Conservation (phyloP, 2,113 vertebrate species). For the Burhinus bistriatus region DNA sequence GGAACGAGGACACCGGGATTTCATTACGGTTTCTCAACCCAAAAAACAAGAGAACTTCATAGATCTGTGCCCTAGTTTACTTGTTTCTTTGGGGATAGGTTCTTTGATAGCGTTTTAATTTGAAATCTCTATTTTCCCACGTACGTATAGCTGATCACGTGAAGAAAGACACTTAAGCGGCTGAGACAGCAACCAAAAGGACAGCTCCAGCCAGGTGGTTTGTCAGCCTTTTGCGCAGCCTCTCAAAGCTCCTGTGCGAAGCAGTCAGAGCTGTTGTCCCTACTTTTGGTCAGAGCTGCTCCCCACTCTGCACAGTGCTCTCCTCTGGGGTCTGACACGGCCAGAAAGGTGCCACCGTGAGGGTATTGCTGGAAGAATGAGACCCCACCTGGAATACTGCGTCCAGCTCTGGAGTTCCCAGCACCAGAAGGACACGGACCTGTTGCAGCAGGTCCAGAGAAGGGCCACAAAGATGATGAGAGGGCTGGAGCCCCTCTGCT, state of each 20-base stretch:
- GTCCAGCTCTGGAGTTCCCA: too few species aligned
- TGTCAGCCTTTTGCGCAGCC: not conserved
- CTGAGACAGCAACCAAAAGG: not conserved
- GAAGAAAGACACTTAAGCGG: not conserved
- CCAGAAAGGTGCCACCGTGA: not conserved
- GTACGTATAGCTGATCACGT: not conserved
- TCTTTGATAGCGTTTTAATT: not conserved
- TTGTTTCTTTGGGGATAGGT: not conserved
- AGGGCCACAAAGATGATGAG: not conserved
- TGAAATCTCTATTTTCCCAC: not conserved
- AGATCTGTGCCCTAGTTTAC: not conserved
- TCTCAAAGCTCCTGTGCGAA: not conserved
- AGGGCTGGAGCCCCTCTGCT: not conserved
- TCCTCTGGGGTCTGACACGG: not conserved
- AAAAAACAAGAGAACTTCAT: not conserved
- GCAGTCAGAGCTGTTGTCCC: not conserved
- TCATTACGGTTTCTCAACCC: not conserved
- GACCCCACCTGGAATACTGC: not conserved
- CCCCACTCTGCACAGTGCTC: rapidly evolving
- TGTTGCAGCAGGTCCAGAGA: not conserved
- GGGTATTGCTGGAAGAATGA: not conserved
- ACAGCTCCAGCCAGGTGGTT: not conserved
- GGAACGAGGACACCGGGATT: not conserved
- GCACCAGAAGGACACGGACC: not conserved
- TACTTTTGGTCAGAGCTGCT: not conserved